Evolutionary conservation across 2,888 invertebrate genomes (phyloP), one percentile per base, ranked within the genome.

Genomic region (Stegophylla sp.): DNA sequence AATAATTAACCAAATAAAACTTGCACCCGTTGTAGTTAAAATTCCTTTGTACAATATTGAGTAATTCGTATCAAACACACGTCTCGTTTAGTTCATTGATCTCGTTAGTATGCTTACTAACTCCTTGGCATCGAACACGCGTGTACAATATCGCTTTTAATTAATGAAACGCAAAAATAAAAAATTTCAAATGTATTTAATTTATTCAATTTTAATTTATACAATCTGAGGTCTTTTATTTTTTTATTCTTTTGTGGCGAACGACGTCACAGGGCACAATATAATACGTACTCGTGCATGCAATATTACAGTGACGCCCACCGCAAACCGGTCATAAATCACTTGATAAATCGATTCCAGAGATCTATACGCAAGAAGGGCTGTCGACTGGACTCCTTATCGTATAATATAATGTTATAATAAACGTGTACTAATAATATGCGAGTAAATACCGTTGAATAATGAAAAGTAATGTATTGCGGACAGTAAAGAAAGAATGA

Each of bases 401-500:
- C 69, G 69, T 69, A 51, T 51, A 69, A 69, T 69, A 28, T 51
- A 69, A 69, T 69, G 28, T 26, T 59, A 59, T 43, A 43, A 56
- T 59, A 59, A 9, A 64, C 17, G 23, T 67, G 17, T 53, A 71
- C 12, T 71, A 71, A 71, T 71, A 59, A 72, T 7, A 43, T 9
- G 43, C 34, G 53, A 20, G 63, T 34, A 28, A 53, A 20, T 10
- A n/a, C 48, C 64, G 64, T 5, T 45, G 26, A 45, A 67, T 56
- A 59, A 59, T 26, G 56, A 72, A 43, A 43, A 23, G 72, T 56
- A 72, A 72, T 72, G 72, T 72, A 20, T 28, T 23, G 2, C n/a
- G n/a, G 9, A 15, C 23, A 59, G 17, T 28, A 34, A 41, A 48
- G 34, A 61, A 34, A 51, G 56, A 75, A 71, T 66, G 43, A 53